Evolutionary conservation across 2,888 invertebrate genomes (phyloP).

Genomic region (Pachliopta kotzebuea): DNA sequence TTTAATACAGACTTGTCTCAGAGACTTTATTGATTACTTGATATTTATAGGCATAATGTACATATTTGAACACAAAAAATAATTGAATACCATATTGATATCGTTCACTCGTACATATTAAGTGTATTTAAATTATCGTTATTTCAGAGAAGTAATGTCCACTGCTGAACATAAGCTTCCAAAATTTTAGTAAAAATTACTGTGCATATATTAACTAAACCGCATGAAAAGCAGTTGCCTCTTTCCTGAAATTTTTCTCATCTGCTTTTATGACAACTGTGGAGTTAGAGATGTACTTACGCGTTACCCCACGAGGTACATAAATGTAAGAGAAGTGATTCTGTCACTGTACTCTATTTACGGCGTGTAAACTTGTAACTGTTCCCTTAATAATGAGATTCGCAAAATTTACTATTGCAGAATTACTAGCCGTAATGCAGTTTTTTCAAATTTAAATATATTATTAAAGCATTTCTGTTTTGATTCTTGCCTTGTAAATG

Average conservation of each 20-base stretch:
- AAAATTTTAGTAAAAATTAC: too few relatives aligned
- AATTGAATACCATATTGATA: slow-evolving; percentile 8
- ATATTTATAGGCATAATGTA: slow-evolving; percentile 20
- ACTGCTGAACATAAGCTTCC: too few relatives aligned
- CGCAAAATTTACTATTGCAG: neutral
- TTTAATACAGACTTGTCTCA: slow-evolving; percentile 23
- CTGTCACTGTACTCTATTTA: too few relatives aligned
- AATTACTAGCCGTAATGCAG: neutral
- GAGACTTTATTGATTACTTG: slow-evolving; percentile 20
- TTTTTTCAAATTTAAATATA: neutral
- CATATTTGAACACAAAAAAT: slow-evolving; percentile 12
- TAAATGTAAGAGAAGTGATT: too few relatives aligned
- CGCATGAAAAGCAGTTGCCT: too few relatives aligned
- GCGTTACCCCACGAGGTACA: too few relatives aligned
- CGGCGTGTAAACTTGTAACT: too few relatives aligned
- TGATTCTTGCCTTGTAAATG: neutral
- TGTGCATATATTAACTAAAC: too few relatives aligned
- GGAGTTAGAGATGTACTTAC: too few relatives aligned
- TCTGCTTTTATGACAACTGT: too few relatives aligned
- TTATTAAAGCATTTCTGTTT: neutral
- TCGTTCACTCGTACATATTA: neutral
- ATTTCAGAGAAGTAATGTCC: too few relatives aligned
- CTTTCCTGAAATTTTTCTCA: too few relatives aligned
- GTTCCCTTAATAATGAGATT: neutral
- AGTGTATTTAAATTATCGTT: neutral